phyloP scores from a whole-genome alignment of 2,888 invertebrate species.

The Drosophila putrida region DNA sequence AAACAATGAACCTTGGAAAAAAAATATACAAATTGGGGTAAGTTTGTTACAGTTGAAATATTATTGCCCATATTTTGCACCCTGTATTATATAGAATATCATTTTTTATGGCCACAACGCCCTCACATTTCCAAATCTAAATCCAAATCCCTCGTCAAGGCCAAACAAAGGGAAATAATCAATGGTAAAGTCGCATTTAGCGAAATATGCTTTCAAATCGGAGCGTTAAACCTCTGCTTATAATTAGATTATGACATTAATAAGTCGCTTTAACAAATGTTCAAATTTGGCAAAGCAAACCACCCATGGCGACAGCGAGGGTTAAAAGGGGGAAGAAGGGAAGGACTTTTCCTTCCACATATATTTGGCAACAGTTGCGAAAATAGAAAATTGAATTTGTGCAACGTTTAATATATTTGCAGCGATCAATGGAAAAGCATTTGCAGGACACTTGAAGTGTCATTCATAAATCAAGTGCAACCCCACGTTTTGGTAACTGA shows the following conservation, averaged over 20 bases:
- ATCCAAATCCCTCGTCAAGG: conserved; percentile 4
- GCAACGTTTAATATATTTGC: conserved; percentile 65
- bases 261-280: conserved; percentile 78
- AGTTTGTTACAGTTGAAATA: conserved; percentile 37
- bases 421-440: conserved; percentile 70
- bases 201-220: conserved; percentile 57
- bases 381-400: conserved; percentile 62
- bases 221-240: conserved; percentile 59
- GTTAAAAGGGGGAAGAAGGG: background rate
- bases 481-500: conserved; percentile 29
- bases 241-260: conserved; percentile 79
- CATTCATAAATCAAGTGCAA: conserved; percentile 75
- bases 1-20: conserved; percentile 5
- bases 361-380: conserved; percentile 77
- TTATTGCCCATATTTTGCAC: conserved; percentile 52
- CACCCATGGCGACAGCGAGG: background rate
- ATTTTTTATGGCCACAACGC: conserved; percentile 43
- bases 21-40: conserved; percentile 30
- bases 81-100: conserved; percentile 26
- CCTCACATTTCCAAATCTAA: too few species aligned
- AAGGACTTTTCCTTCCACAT: conserved; percentile 10
- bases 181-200: conserved; percentile 52
- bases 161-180: conserved; percentile 52
- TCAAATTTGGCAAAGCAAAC: conserved; percentile 56
- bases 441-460: conserved; percentile 60